These are phyloP conservation scores for Entomobrya proxima DNA, from an alignment of 2,888 invertebrate species.

Conservation along the genomic window DNA sequence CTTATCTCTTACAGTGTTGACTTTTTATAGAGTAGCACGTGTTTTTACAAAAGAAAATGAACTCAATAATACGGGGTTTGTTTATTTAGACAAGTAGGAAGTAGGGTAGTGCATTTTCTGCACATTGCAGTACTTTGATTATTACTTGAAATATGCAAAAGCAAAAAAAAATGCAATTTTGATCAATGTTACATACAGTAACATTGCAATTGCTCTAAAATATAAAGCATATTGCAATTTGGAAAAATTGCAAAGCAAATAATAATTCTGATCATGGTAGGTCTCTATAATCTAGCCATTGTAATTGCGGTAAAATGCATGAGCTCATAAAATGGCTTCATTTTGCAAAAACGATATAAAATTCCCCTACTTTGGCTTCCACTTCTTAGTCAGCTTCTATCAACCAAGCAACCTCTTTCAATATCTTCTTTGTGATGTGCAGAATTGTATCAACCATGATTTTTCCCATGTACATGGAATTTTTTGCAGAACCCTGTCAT, in stretches of 20 bases:
- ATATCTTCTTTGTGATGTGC: not conserved
- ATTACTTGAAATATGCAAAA: too few relatives aligned
- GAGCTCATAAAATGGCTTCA: not conserved
- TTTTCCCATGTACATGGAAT: not conserved
- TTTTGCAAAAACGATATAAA: constrained; percentile 7
- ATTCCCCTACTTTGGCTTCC: not conserved
- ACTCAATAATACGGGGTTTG: not conserved
- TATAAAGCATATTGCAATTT: too few relatives aligned
- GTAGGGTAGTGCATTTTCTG: not conserved
- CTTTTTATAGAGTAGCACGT: not conserved
- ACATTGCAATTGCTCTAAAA: too few relatives aligned
- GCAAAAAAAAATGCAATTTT: too few relatives aligned
- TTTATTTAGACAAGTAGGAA: not conserved
- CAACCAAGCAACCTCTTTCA: constrained; percentile 1
- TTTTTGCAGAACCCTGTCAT: not conserved
- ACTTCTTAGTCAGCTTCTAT: not conserved
- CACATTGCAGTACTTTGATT: not conserved
- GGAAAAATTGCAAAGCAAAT: too few relatives aligned
- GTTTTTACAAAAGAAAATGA: not conserved
- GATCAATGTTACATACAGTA: too few relatives aligned
- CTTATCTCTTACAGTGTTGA: constrained; percentile 12
- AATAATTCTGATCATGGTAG: too few relatives aligned
- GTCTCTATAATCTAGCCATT: too few relatives aligned
- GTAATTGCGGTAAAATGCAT: too few relatives aligned
- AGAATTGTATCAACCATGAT: not conserved